Evolutionary conservation across 2,797 vertebrate species (phyloP).

Genomic region (Tangara arthus): DNA sequence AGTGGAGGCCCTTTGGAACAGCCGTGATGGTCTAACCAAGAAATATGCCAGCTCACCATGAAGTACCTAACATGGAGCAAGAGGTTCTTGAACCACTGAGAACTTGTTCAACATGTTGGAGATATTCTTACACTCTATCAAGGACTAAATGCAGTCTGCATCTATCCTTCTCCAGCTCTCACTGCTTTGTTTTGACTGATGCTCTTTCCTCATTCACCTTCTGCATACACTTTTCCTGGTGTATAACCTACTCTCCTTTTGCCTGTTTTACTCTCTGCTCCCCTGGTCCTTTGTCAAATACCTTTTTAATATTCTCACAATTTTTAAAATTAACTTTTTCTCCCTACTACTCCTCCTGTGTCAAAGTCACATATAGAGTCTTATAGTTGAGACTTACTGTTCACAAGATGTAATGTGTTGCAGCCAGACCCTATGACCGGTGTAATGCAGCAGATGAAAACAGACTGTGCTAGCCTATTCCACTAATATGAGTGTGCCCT

Average conservation of each 20-base stretch:
- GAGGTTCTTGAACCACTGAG: background rate
- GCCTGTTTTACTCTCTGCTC: background rate
- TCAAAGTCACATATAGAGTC: background rate
- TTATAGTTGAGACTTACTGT: background rate
- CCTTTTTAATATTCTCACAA: background rate
- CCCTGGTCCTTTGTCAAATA: background rate
- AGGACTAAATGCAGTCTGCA: background rate
- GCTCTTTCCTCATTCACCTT: background rate
- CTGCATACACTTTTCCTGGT: background rate
- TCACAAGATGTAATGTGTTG: background rate
- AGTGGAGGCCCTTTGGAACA: background rate
- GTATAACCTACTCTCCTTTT: background rate
- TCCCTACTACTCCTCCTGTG: background rate
- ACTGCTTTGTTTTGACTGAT: background rate
- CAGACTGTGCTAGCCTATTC: background rate
- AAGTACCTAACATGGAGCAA: background rate
- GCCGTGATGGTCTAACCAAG: background rate
- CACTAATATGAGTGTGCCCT: rapidly evolving
- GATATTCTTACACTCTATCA: background rate
- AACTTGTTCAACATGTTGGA: background rate
- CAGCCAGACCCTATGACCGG: background rate
- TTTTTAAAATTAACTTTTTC: background rate
- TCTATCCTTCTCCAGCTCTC: background rate
- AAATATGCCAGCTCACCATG: background rate
- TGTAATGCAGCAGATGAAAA: background rate